Conservation (phyloP, 2,797 vertebrate genomes). For the Urophycis tenuis region DNA sequence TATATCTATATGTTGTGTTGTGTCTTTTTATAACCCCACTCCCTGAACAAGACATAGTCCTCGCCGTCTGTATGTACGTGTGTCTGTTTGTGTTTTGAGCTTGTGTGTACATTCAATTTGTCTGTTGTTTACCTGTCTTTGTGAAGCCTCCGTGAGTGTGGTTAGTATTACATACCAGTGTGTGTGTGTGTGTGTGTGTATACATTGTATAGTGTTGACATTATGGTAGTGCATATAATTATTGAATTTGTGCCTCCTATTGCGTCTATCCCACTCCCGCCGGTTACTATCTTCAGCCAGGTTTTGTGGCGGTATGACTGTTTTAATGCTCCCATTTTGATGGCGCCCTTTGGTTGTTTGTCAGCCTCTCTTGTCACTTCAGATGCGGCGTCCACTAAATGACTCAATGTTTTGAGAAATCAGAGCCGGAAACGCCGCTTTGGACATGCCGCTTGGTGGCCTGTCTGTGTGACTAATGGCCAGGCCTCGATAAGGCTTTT, state of each 20-base stretch:
- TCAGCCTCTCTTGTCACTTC: neutral
- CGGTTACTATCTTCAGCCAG: neutral
- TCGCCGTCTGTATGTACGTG: neutral
- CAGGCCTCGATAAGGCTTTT: no score
- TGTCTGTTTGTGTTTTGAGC: neutral
- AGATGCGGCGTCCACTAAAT: neutral
- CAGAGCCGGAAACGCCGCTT: neutral
- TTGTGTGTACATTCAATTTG: neutral
- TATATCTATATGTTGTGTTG: no score
- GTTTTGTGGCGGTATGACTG: neutral
- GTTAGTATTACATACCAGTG: neutral
- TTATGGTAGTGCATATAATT: neutral
- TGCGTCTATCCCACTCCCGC: neutral
- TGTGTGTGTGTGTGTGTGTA: neutral
- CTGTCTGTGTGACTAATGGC: no score
- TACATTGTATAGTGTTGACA: neutral
- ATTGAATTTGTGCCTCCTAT: neutral
- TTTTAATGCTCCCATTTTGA: neutral
- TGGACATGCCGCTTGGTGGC: neutral
- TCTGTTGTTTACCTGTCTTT: neutral
- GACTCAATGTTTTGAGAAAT: neutral
- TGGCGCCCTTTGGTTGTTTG: neutral
- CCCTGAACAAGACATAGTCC: neutral
- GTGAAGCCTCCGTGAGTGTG: neutral
- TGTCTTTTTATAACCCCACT: neutral